Base-by-base conservation (phyloP, 2,113 vertebrate genomes). In the Ibidorhyncha struthersii region DNA sequence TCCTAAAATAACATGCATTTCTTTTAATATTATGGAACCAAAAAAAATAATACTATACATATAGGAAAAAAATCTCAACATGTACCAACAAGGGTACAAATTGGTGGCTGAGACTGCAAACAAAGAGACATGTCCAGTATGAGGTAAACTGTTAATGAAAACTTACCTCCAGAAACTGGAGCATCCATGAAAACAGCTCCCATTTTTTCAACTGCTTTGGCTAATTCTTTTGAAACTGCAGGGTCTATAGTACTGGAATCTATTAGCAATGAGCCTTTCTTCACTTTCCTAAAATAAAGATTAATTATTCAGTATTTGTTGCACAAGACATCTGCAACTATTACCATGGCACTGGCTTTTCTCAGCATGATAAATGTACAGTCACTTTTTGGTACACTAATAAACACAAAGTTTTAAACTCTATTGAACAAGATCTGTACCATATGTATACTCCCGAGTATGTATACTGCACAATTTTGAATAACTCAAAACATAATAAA, bases 211-310 rank as follows among this genome's bases (percentile, higher is more conserved):
- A 98, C 98, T 92, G 99, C 99, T 89, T 98, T 98, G 52, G 99
- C 98, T 98, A 99, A 98, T 90, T 99, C 99, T 98, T 99, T 99
- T 49, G 99, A 99, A 95, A 99, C 98, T 30, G 98, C 67, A 56
- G 99, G 99, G 96, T 99, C 99, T 93, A 99, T 99, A 94, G 99
- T 99, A 97, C 99, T 99, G 96, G 99, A 99, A 98, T 99, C 99
- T 93, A 99, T 99, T 95, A 99, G 98, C 36, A 99, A 97, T 40
- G 99, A 99, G 53, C 99, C 99, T 96, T 99, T 99, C 98, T 99
- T 99, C 95, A 99, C 99, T 97, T 99, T 99, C 97, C 99, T 99
- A 97, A 97, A 94, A 96, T 80, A 96, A 96, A 91, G 66, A 93
- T 91, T 59, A 69, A 92, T 94, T 92, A 66, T 62, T 86, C 56